Conservation (phyloP, 2,797 vertebrate genomes). For the Mionectes olivaceus region DNA sequence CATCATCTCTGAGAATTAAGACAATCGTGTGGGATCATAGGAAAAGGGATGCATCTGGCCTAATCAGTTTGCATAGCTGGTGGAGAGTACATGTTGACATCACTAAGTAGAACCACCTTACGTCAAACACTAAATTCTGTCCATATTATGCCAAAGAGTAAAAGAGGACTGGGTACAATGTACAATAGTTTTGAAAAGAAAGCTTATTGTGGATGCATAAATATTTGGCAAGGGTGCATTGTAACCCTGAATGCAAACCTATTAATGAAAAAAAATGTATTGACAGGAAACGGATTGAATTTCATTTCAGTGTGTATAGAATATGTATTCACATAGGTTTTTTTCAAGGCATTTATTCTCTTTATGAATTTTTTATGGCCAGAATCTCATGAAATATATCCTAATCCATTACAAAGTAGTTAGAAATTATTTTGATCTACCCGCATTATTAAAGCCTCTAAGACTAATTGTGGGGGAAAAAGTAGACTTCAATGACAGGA, state of each 20-base stretch:
- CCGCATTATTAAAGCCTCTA: not conserved
- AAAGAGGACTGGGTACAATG: not conserved
- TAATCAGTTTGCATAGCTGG: not conserved
- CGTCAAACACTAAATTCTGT: not conserved
- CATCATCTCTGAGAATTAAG: not conserved
- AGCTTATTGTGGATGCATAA: not conserved
- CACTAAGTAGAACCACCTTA: not conserved
- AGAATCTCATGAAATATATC: not conserved
- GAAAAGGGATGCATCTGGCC: not conserved
- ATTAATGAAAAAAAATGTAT: not conserved
- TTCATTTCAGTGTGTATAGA: not conserved
- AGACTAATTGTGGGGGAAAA: not conserved
- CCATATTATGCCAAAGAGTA: not conserved
- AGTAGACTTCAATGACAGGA: not conserved
- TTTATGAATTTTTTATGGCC: not conserved
- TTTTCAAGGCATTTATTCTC: not conserved
- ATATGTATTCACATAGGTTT: not conserved
- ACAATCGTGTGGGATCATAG: not conserved
- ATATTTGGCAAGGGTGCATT: not conserved
- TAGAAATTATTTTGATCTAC: slow-evolving; percentile 14
- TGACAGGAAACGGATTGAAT: not conserved
- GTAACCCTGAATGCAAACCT: not conserved
- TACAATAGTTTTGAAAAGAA: not conserved
- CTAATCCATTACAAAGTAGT: not conserved
- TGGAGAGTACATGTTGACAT: slow-evolving; percentile 14